Evolutionary conservation across 2,888 invertebrate species (phyloP), one percentile per base, ranked within the genome.

Genomic region (Pristionchus fissidentatus): DNA sequence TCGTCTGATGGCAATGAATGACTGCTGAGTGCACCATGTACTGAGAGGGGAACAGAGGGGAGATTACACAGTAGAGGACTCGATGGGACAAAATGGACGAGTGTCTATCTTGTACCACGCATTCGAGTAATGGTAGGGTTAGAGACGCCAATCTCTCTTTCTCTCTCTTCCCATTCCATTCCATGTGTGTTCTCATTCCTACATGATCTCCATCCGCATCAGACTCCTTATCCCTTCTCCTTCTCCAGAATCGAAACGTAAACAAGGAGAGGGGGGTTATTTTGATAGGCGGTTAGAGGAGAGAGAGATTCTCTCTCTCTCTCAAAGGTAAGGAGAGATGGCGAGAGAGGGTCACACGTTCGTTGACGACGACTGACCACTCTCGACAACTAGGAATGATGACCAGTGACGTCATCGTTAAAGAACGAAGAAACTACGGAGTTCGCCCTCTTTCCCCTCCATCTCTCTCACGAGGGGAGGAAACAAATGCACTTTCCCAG

Each of bases 191-290:
- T 13, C n/a, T 60, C 26, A 26, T 3, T 57, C n/a, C 29, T 5
- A 29, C 57, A 57, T 10, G 10, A 29, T n/a, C 29, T 8, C 60
- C 7, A 13, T 29, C 7, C 52, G 4, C 52, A 70, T 70, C 70
- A 70, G 43, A 38, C 7, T 41, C 19, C 70, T 43, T 26, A 10
- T 43, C 15, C 41, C 70, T 8, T 70, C 70, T 22, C 70, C 26
- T 43, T 70, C 70, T 70, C 41, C 8, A 70, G 70, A 70, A 70
- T 41, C 70, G 26, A 43, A 70, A 70, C 70, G 43, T 70, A 70
- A 70, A 70, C 70, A 70, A 70, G 70, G 38, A n/a, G n/a, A n/a
- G n/a, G n/a, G n/a, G n/a, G n/a, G n/a, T 38, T 70, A 70, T 70
- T 70, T 70, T 70, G 70, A 70, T 70, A 43, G 55, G n/a, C n/a